Evolutionary conservation across 2,888 invertebrate species (phyloP), one percentile per base, ranked within the genome.

Genomic region (Heliothis peltigera): DNA sequence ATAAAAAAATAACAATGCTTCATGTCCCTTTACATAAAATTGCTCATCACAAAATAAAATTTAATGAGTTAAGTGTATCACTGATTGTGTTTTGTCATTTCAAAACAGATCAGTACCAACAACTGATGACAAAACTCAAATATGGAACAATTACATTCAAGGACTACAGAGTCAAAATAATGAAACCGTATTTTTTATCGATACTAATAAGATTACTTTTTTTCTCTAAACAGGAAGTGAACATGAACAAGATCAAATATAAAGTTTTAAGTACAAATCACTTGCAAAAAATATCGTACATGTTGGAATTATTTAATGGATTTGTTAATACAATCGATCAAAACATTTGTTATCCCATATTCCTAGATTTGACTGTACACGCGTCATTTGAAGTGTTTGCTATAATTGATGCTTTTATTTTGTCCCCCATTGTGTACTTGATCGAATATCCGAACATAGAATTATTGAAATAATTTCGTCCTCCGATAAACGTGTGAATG

Each of bases 391-490:
- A 51, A 42, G 32, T 42, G 51, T n/a, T 22, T n/a, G 15, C 35
- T 35, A 15, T 35, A 54, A 35, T 42, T 51, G 18, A 28, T 1
- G 3, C 25, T 64, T 43, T 19, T 18, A 49, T n/a, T 19, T 44
- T 17, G 5, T 42, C 70, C 69, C 62, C 62, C 46, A 57, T 28
- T 28, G 35, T 46, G 49, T 65, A 70, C 32, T 68, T 74, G 55
- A 43, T 39, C 44, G 22, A 51, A 39, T 10, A 32, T 28, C 54
- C 25, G 48, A 64, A 72, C 42, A 52, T 59, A 73, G 42, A 55
- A 32, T 43, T 44, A 47, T 57, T 10, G 56, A 70, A 70, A 70
- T 75, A 60, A 64, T 63, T 58, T 60, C 39, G 53, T 47, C 72
- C 39, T 64, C 64, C 39, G 42, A 55, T 39, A 49, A 10, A 46